Evolutionary conservation across 2,113 vertebrate genomes (phyloP).

Genomic region (Pelvicachromis taeniatus): DNA sequence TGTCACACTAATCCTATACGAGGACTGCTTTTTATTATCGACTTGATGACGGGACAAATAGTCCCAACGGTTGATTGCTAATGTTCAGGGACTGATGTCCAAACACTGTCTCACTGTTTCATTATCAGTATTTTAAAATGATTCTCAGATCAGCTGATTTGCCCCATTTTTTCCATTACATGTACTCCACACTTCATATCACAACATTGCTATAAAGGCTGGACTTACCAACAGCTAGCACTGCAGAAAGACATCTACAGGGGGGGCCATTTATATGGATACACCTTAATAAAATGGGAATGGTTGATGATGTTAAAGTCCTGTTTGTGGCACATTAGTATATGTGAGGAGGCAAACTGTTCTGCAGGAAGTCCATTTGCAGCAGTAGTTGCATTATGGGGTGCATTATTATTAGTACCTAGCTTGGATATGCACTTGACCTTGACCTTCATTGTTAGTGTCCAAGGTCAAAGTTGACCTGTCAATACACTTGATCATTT

Average conservation of each 20-base stretch:
- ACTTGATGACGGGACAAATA: not conserved
- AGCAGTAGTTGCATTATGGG: not conserved
- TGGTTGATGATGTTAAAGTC: too few species aligned
- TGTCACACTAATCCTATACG: not conserved
- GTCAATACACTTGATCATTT: too few species aligned
- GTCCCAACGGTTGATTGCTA: not conserved
- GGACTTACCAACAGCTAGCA: not conserved
- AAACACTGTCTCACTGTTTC: not conserved
- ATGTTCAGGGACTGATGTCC: not conserved
- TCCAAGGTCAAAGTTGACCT: too few species aligned
- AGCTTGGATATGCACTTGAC: too few species aligned
- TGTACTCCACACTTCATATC: not conserved
- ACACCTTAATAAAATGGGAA: too few species aligned
- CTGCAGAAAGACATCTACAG: not conserved
- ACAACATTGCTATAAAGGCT: not conserved
- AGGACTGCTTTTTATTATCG: not conserved
- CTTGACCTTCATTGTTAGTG: too few species aligned
- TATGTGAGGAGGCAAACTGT: too few species aligned
- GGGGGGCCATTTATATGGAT: too few species aligned
- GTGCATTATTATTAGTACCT: too few species aligned
- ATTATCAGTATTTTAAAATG: not conserved
- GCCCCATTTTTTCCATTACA: not conserved
- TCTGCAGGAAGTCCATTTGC: not conserved
- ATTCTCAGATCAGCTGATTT: not conserved
- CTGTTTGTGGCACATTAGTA: too few species aligned